Base-by-base conservation (phyloP, 2,888 invertebrate species). In the Diadegma fenestrale region DNA sequence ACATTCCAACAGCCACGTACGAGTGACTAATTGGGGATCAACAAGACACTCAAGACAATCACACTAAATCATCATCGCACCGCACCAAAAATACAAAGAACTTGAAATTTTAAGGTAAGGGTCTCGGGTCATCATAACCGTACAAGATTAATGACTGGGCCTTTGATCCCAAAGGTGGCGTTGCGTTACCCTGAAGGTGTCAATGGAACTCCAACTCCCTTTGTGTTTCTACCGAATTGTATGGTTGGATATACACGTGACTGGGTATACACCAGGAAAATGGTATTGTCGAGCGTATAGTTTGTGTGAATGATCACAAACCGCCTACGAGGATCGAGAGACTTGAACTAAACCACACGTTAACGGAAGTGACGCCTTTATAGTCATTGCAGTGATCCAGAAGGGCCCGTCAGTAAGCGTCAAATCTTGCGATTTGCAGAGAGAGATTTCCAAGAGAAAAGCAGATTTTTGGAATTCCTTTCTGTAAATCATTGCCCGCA, bases 251-350 rank as follows among this genome's bases (percentile, higher is more conserved):
- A 71, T 17, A 33, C 68, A 63, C 69, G 61, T 79, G 48, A 63
- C 37, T 37, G 8, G 75, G 76, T 82, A 71, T 82, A 51, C n/a
- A n/a, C 71, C 37, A 54, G 33, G 48, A 69, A 58, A 48, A 69
- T 41, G 63, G 71, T 58, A 66, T 82, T 78, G 82, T 82, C 54
- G 61, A 72, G 72, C 71, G 66, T 82, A 63, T 54, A 73, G 61
- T 51, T 58, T 73, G 58, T 73, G 58, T 30, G 72, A 82, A 82
- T 68, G 78, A 72, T 78, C 43, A 41, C 37, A 51, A 61, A 72
- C 66, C 37, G 58, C 17, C 69, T 22, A 26, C 48, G 41, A 63
- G 69, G 43, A 30, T 22, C 43, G 73, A 58, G 33, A 30, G 30
- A 26, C 48, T 63, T 43, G 8, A 48, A 77, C 10, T 22, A 19